Evolutionary conservation across 2,113 vertebrate species (phyloP).

Genomic region (Anseranas semipalmata): DNA sequence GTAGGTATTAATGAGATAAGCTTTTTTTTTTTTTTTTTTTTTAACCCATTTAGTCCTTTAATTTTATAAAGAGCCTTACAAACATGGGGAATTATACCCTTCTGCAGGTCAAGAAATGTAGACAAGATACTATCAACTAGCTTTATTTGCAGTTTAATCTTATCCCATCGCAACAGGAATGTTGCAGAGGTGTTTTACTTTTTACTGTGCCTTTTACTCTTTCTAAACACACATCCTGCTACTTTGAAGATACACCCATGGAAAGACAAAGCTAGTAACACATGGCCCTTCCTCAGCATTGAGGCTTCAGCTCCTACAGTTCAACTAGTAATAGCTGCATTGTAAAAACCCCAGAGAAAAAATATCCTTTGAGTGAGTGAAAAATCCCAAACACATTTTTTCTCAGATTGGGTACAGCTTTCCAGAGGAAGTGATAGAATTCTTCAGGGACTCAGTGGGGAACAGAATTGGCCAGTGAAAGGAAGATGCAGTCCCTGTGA

Average conservation of each 20-base stretch:
- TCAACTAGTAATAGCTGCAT: background rate
- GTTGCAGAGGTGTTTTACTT: background rate
- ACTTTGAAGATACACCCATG: background rate
- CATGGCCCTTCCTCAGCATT: background rate
- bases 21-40: background rate
- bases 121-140: background rate
- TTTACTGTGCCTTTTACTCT: background rate
- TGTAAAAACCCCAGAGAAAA: background rate
- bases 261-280: constrained; percentile 25
- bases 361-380: background rate
- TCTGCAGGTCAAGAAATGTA: background rate
- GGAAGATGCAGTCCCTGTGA: background rate
- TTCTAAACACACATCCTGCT: background rate
- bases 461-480: background rate
- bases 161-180: background rate
- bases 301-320: background rate
- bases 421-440: background rate
- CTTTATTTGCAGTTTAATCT: background rate
- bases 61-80: background rate
- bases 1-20: background rate
- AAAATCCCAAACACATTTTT: background rate
- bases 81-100: background rate
- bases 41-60: background rate
- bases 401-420: background rate
- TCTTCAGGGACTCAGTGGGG: background rate